phyloP scores from a whole-genome alignment of 2,797 vertebrate genomes.

The Sebastes diaconus region DNA sequence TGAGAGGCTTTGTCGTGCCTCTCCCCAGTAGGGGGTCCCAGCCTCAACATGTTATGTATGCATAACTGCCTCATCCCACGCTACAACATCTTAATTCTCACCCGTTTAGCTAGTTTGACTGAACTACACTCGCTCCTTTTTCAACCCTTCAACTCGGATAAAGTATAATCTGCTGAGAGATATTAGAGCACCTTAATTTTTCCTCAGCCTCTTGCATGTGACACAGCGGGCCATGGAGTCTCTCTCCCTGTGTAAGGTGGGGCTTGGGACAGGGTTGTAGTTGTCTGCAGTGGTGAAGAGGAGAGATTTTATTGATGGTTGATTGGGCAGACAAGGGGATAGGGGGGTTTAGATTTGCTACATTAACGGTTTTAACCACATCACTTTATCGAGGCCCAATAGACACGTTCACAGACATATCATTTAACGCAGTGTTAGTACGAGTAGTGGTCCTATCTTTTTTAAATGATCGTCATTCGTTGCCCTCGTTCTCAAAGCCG shows the following conservation, averaged over 20 bases:
- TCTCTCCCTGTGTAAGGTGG: neutral
- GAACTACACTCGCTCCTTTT: slow-evolving; percentile 67
- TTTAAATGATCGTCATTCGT: neutral
- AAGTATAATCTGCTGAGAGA: slow-evolving; percentile 61
- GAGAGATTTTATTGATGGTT: slow-evolving; percentile 56
- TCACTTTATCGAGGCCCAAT: slow-evolving; percentile 43
- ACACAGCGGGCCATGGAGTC: neutral
- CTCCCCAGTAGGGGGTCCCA: slow-evolving; percentile 89
- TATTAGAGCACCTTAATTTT: slow-evolving; percentile 44
- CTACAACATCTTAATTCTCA: slow-evolving; percentile 83
- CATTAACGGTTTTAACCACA: slow-evolving; percentile 42
- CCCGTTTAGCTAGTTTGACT: slow-evolving; percentile 78
- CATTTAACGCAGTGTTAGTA: slow-evolving; percentile 10
- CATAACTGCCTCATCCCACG: slow-evolving; percentile 85
- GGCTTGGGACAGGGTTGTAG: neutral
- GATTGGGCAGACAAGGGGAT: slow-evolving; percentile 43
- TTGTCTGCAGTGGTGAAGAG: slow-evolving; percentile 29
- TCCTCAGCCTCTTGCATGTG: slow-evolving; percentile 17
- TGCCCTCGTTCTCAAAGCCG: neutral
- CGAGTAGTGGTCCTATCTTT: neutral
- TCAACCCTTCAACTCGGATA: slow-evolving; percentile 61
- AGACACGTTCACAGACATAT: slow-evolving; percentile 32
- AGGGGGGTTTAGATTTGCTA: slow-evolving; percentile 40
- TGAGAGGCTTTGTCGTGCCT: slow-evolving; percentile 91
- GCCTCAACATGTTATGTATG: slow-evolving; percentile 89